Percentiles rank a stretch among this genome's conserved stretches.
These are phyloP conservation scores for Drosophila carrolli DNA, from an alignment of 1,140 invertebrate genomes.

Conservation along the genomic window DNA sequence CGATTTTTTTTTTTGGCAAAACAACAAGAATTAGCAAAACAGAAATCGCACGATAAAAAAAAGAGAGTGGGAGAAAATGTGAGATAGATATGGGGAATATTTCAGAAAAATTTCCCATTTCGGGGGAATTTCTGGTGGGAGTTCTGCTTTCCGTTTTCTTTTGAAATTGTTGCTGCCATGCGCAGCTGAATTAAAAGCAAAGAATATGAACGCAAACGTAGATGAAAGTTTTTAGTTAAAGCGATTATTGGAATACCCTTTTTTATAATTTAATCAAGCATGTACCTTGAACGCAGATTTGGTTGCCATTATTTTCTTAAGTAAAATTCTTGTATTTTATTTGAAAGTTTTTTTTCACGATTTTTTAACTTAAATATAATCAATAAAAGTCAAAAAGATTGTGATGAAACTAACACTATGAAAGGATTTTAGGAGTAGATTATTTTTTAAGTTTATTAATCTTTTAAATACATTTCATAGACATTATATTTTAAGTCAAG, in stretches of 20 bases:
- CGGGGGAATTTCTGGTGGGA: slow-evolving; percentile 21
- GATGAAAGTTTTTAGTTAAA: background rate
- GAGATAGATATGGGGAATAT: slow-evolving; percentile 7
- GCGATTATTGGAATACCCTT: background rate
- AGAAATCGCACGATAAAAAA: slow-evolving; percentile 28
- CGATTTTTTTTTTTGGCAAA: slow-evolving; percentile 34
- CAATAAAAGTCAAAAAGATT: too few species aligned
- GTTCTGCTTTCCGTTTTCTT: slow-evolving; percentile 4
- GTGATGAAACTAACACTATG: too few species aligned
- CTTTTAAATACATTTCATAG: too few species aligned
- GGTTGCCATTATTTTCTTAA: background rate
- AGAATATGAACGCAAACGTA: background rate
- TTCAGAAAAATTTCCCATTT: slow-evolving; percentile 13
- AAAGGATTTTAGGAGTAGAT: too few species aligned
- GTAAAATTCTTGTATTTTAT: background rate
- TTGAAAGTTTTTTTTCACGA: background rate
- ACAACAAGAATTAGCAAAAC: slow-evolving; percentile 40
- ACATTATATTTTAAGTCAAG: too few species aligned
- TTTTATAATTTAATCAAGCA: too few species aligned
- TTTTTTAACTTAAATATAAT: background rate
- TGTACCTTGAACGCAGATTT: too few species aligned
- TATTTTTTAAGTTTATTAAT: too few species aligned
- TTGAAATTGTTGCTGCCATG: slow-evolving; percentile 15
- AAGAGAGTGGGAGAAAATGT: background rate
- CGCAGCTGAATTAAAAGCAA: slow-evolving; percentile 47